Percentiles rank a stretch among this genome's conserved stretches.
These are phyloP conservation scores for Dufourea novaeangliae DNA, from an alignment of 1,140 invertebrate genomes.

Conservation along the genomic window DNA sequence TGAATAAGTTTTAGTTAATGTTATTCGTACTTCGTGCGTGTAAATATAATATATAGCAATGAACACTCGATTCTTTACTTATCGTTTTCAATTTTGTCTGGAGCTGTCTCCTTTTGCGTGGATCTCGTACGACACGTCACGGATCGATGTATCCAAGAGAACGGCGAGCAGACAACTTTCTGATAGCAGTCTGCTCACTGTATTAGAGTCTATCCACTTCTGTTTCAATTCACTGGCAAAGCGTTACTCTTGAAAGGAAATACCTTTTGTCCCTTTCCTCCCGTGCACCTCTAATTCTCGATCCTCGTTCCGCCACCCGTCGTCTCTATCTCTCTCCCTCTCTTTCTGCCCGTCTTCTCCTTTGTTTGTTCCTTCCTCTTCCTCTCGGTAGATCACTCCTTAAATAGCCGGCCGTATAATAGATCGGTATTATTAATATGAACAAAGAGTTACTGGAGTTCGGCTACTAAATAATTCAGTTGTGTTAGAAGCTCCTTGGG, in stretches of 20 bases:
- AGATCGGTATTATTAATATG: slow-evolving; percentile 1
- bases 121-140: slow-evolving; percentile 39
- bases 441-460: slow-evolving; percentile 19
- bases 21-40: too few relatives aligned
- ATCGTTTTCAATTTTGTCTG: too few relatives aligned
- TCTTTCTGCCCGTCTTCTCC: not conserved
- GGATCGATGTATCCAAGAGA: slow-evolving; percentile 43
- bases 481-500: not conserved
- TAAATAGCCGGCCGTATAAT: not conserved
- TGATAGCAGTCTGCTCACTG: slow-evolving; percentile 43
- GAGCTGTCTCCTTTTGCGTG: too few relatives aligned
- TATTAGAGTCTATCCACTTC: slow-evolving; percentile 46
- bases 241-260: slow-evolving; percentile 42
- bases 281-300: slow-evolving; percentile 16
- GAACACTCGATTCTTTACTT: too few relatives aligned
- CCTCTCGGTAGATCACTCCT: too few relatives aligned
- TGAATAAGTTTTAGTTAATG: too few relatives aligned
- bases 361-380: slow-evolving; percentile 9
- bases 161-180: slow-evolving; percentile 47
- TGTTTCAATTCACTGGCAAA: slow-evolving; percentile 49
- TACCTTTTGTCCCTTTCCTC: slow-evolving; percentile 35
- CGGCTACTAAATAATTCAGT: slow-evolving; percentile 17
- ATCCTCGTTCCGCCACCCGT: not conserved
- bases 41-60: too few relatives aligned
- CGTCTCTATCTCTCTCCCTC: slow-evolving; percentile 1